A percentile compares a stretch with the other conserved stretches of the same genome.
These are phyloP conservation scores for Esox niger DNA, from an alignment of 2,113 vertebrate genomes.

Conservation along the genomic window DNA sequence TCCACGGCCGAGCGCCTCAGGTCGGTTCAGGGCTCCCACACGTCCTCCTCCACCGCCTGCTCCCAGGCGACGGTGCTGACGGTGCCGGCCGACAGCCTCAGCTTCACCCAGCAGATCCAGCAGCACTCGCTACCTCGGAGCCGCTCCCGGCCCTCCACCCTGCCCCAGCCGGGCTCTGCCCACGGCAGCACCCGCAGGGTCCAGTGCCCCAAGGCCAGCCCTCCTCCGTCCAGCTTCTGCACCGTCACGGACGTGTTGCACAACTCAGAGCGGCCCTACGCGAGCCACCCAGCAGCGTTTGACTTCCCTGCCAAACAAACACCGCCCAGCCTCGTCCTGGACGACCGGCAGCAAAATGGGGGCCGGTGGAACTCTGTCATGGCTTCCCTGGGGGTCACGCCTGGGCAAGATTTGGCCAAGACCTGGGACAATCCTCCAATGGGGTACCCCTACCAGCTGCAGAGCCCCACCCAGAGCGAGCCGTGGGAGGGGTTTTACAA, in stretches of 20 bases:
- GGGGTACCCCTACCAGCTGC: constrained; percentile 62
- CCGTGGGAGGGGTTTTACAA: constrained; percentile 56
- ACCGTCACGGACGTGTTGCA: constrained; percentile 52
- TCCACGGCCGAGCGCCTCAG: constrained; percentile 69
- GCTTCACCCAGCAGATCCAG: constrained; percentile 77
- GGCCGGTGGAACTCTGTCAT: constrained; percentile 70
- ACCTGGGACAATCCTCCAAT: constrained; percentile 57
- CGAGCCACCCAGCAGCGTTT: constrained; percentile 34
- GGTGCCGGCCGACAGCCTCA: constrained; percentile 74
- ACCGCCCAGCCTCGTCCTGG: constrained; percentile 51
- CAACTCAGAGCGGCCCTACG: constrained; percentile 48
- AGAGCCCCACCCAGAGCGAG: constrained; percentile 51
- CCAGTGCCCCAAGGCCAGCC: constrained; percentile 41
- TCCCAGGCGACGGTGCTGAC: constrained; percentile 75
- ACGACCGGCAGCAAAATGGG: constrained; percentile 43
- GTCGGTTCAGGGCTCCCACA: constrained; percentile 72
- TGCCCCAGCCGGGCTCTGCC: constrained; percentile 54
- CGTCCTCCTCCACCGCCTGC: constrained; percentile 71
- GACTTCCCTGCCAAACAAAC: constrained; percentile 59
- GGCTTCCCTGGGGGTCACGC: constrained; percentile 70
- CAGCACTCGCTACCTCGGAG: constrained; percentile 76
- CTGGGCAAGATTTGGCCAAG: constrained; percentile 63
- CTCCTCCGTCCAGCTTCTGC: constrained; percentile 37
- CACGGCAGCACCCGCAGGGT: constrained; percentile 53
- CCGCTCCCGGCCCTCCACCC: constrained; percentile 68